Percentiles rank a stretch among this genome's conserved stretches.
Evolutionary conservation across 2,797 vertebrate genomes (phyloP).

Genomic region (Syngnathus rostellatus): DNA sequence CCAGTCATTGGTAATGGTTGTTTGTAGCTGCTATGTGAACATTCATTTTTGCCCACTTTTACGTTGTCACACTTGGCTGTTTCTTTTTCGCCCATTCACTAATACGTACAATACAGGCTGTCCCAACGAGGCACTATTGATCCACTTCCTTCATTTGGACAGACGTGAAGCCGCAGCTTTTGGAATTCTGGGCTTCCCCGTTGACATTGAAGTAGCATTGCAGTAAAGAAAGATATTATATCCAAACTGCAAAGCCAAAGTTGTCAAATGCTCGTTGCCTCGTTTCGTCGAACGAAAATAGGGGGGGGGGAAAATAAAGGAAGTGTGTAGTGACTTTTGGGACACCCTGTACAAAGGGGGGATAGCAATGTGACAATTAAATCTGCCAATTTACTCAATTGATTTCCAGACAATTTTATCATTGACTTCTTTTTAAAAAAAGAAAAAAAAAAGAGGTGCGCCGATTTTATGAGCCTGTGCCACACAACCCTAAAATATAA

Average conservation of each 20-base stretch:
- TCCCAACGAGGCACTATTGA: neutral
- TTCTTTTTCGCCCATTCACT: conserved; percentile 47
- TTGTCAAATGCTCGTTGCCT: neutral
- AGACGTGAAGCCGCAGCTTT: neutral
- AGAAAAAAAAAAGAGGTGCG: neutral
- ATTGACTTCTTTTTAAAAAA: conserved; percentile 17
- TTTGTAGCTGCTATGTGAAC: conserved; percentile 64
- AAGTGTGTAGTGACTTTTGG: neutral
- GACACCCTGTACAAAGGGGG: neutral
- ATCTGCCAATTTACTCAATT: conserved; percentile 32
- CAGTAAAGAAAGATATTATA: neutral
- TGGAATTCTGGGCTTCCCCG: neutral
- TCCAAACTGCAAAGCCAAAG: neutral
- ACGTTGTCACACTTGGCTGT: conserved; percentile 39
- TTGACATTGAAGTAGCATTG: too few species aligned
- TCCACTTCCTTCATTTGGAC: neutral
- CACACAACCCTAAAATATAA: neutral
- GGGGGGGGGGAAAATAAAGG: neutral
- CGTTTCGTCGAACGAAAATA: neutral
- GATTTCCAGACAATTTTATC: conserved; percentile 48
- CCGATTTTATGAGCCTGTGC: neutral
- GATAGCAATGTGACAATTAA: conserved; percentile 28
- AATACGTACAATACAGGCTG: conserved; percentile 8
- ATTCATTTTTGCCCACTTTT: conserved; percentile 52
- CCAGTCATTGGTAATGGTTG: conserved; percentile 63